Base-by-base conservation (phyloP, 1,140 invertebrate genomes). In the Lucilia sericata region DNA sequence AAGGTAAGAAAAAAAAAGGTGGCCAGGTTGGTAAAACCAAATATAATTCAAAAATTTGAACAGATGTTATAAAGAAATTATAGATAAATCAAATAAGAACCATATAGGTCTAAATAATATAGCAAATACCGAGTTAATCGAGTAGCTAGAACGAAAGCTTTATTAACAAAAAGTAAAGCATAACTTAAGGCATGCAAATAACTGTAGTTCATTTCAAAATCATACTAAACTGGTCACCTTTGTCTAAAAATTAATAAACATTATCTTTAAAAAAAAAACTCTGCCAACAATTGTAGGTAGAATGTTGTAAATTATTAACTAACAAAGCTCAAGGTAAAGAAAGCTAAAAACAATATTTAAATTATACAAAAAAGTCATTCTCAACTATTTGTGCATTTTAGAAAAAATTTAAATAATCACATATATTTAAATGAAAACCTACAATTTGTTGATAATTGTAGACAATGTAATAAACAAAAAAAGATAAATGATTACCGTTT, bases 291-390 rank as follows among this genome's bases (percentile, higher is more conserved):
- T 60, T 60, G 55, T 60, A 60, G 55, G 55, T 60, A 60, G 55
- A 60, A 17, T 14, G 14, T 17, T 60, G 55, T 60, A 60, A 60
- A 60, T 60, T 60, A 60, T 60, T 5, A 60, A 60, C 55, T n/a
- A 60, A n/a, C 55, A 60, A n/a, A 60, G 55, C 55, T 60, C 55
- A 60, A 60, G 55, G 55, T 60, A 60, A 60, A 60, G 55, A 60
- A 17, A 60, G 14, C 55, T n/a, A 60, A 60, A 17, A n/a, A 60
- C 14, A 60, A 60, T n/a, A 60, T 17, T n/a, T 30, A 30, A 30
- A 30, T 30, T 30, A 3, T 3, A n/a, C 17, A 60, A 60, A 60
- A 60, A 17, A 17, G 5, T 42, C 2, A 42, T 42, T 8, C 10
- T 42, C 10, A 42, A 42, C 42, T 42, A 8, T 42, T 42, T 42